phyloP scores from a whole-genome alignment of 2,888 invertebrate species.

The Platycheirus rosarum region DNA sequence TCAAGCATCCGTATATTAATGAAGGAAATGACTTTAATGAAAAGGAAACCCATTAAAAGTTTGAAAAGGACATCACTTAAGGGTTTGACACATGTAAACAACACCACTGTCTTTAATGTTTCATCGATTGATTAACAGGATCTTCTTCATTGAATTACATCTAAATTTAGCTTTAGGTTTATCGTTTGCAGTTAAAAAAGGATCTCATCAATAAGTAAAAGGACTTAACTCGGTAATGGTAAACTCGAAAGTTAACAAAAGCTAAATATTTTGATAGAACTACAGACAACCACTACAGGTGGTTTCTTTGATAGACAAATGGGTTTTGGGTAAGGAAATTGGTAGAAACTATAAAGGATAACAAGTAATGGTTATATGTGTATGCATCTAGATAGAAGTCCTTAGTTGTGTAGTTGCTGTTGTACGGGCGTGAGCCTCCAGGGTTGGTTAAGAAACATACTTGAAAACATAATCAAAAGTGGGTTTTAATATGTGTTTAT shows the following conservation, averaged over 20 bases:
- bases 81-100: slow-evolving; percentile 29
- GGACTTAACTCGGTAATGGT: not conserved
- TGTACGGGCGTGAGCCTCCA: too few species aligned
- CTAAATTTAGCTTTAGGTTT: not conserved
- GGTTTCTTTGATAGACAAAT: too few species aligned
- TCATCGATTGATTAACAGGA: slow-evolving; percentile 33
- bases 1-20: not conserved
- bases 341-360: too few species aligned
- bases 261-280: not conserved
- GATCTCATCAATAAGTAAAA: not conserved
- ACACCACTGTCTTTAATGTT: slow-evolving; percentile 21
- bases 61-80: slow-evolving; percentile 33
- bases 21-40: not conserved
- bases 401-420: too few species aligned
- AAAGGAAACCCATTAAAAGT: slow-evolving; percentile 38
- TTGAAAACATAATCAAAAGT: too few species aligned
- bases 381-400: too few species aligned
- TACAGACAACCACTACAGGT: too few species aligned
- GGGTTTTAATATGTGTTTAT: too few species aligned
- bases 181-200: not conserved
- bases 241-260: not conserved
- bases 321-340: too few species aligned
- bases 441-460: too few species aligned
- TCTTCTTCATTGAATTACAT: not conserved
- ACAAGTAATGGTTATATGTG: too few species aligned